These are phyloP conservation scores for Stigmatopora nigra DNA, from an alignment of 2,113 vertebrate species.

Conservation along the genomic window DNA sequence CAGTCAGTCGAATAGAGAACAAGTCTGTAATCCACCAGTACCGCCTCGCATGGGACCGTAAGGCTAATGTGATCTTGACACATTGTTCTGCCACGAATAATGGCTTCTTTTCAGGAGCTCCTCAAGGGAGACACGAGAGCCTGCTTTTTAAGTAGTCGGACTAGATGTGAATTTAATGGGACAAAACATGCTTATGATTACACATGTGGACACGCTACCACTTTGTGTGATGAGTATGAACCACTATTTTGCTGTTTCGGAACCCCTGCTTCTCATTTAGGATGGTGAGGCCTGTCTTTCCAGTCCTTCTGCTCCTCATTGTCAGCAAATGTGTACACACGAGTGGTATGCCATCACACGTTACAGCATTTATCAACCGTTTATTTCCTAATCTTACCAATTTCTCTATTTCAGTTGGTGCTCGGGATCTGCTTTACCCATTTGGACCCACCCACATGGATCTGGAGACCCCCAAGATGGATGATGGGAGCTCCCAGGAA, in stretches of 20 bases:
- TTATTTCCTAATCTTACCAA: not conserved
- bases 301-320: constrained; percentile 67
- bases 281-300: constrained; percentile 70
- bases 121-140: constrained; percentile 71
- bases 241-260: not conserved
- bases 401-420: constrained; percentile 59
- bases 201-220: not conserved
- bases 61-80: constrained; percentile 71
- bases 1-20: constrained; percentile 49
- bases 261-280: constrained; percentile 34
- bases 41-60: constrained; percentile 58
- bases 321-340: constrained; percentile 57
- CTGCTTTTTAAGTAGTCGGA: constrained; percentile 67
- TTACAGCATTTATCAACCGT: no score
- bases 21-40: constrained; percentile 46
- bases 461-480: constrained; percentile 89
- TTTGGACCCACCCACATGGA: constrained; percentile 68
- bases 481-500: constrained; percentile 93
- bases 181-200: not conserved
- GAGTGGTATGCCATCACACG: constrained; percentile 46
- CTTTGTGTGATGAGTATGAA: not conserved
- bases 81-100: constrained; percentile 72
- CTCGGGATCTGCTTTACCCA: constrained; percentile 79
- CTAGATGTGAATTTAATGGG: constrained; percentile 34
- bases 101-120: constrained; percentile 68